phyloP scores from a whole-genome alignment of 2,797 vertebrate genomes.

The Cyclopterus lumpus region DNA sequence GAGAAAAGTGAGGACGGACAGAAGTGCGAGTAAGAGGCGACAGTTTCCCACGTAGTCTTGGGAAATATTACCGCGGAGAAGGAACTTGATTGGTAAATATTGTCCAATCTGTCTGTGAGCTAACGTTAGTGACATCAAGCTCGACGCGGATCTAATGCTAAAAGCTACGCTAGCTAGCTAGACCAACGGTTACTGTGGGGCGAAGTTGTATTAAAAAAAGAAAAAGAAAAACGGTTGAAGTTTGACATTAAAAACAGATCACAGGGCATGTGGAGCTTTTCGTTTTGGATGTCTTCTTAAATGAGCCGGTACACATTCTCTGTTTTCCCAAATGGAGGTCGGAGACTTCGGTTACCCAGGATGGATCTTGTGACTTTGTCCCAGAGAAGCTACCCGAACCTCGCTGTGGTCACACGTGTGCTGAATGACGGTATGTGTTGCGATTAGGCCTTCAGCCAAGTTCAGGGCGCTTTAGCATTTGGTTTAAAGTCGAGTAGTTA shows the following conservation, averaged over 20 bases:
- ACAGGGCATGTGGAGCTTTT: rapidly evolving
- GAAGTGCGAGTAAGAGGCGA: not conserved
- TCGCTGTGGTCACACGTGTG: conserved; percentile 71
- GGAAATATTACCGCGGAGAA: not conserved
- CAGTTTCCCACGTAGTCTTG: rapidly evolving
- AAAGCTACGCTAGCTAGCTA: not conserved
- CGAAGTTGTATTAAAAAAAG: not conserved
- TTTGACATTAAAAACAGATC: too few relatives aligned
- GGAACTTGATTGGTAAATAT: not conserved
- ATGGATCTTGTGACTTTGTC: conserved; percentile 21
- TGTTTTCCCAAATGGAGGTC: not conserved
- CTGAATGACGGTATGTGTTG: conserved; percentile 49
- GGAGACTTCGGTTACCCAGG: not conserved
- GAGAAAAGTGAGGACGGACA: not conserved
- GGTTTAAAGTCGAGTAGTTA: rapidly evolving
- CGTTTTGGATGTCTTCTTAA: not conserved
- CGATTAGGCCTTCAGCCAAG: not conserved
- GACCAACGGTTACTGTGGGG: not conserved
- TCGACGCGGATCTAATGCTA: not conserved
- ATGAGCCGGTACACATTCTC: rapidly evolving
- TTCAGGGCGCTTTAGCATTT: not conserved
- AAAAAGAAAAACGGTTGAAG: too few relatives aligned
- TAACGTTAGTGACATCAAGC: too few relatives aligned
- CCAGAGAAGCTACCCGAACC: conserved; percentile 58
- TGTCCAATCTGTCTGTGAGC: rapidly evolving